Evolutionary conservation across 2,113 vertebrate genomes (phyloP), one percentile per base, ranked within the genome.

Genomic region (Struthidea cinerea): DNA sequence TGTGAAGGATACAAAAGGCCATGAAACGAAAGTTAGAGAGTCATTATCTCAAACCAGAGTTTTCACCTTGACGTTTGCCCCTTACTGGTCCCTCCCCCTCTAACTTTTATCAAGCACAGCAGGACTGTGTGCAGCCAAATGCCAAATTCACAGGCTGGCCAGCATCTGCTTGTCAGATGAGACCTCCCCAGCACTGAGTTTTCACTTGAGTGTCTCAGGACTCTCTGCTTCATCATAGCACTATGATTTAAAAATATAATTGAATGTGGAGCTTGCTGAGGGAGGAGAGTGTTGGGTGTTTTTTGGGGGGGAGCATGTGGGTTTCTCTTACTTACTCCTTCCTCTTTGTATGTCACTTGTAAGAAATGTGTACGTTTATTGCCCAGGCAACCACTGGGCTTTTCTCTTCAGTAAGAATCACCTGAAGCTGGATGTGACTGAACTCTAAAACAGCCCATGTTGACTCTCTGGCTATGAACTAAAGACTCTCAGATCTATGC

Each of bases 381-480:
- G 33, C 27, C 47, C 47, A 50, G 60, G n/a, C n/a, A 74, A 0
- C 27, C 27, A 3, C 37, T 44, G 73, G 56, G 39, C 32, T 83
- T 50, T 11, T 65, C 1, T 55, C 3, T 1, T 64, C 18, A 10
- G 5, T 59, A 16, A 41, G 16, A 70, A 57, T n/a, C 4, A 11
- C 33, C 35, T 78, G 85, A 93, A 91, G 57, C 49, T 64, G 67
- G 53, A 50, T 0, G 0, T 5, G 16, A 22, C 27, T 14, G 55
- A 80, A 16, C 56, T 65, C 46, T 42, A 21, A 16, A 78, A 14
- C 10, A 86, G 46, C 22, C 22, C 11, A 21, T 69, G 14, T 15
- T 50, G 3, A 0, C 28, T 30, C 1, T 8, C 26, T 60, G 30
- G 24, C 17, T 49, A 0, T 49, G 46, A 73, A 22, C 63, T 19